phyloP scores from a whole-genome alignment of 2,797 vertebrate genomes.

The Meriones psammophilus region DNA sequence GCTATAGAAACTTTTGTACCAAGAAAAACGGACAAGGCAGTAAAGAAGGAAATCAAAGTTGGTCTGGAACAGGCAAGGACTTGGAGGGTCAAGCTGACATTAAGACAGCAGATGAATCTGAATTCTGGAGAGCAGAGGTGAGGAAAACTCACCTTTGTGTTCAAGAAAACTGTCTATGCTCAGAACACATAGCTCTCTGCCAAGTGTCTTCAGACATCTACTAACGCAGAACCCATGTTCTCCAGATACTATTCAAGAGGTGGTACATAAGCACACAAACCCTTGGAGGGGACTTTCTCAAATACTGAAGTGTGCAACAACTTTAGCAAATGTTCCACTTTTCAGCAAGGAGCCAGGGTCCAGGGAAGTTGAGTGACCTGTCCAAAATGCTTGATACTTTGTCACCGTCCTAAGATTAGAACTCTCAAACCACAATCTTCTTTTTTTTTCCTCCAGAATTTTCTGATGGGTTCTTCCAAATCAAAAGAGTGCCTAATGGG shows the following conservation, averaged over 20 bases:
- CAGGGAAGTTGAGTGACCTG: slow-evolving; percentile 3
- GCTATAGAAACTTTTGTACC: slow-evolving; percentile 78
- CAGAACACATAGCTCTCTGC: slow-evolving; percentile 56
- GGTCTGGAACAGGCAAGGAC: slow-evolving; percentile 63
- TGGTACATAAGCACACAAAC: background rate
- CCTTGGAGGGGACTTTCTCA: background rate
- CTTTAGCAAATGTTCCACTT: background rate
- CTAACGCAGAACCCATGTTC: background rate
- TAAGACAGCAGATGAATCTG: slow-evolving; percentile 66
- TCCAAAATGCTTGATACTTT: slow-evolving; percentile 23
- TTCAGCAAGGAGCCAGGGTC: slow-evolving; percentile 24
- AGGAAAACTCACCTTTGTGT: background rate
- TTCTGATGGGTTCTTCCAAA: background rate
- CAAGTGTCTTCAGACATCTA: background rate
- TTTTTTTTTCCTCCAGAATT: slow-evolving; percentile 11
- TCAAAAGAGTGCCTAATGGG: background rate
- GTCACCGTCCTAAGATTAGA: background rate
- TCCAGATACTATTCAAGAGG: background rate
- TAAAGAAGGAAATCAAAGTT: slow-evolving; percentile 78
- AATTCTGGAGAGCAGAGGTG: slow-evolving; percentile 38
- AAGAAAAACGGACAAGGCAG: slow-evolving; percentile 76
- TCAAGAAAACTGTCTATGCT: background rate
- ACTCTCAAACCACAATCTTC: background rate
- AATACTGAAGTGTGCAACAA: background rate
- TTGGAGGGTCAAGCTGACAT: slow-evolving; percentile 66